Conservation (phyloP, 2,888 invertebrate species). For the Cepaea hortensis region DNA sequence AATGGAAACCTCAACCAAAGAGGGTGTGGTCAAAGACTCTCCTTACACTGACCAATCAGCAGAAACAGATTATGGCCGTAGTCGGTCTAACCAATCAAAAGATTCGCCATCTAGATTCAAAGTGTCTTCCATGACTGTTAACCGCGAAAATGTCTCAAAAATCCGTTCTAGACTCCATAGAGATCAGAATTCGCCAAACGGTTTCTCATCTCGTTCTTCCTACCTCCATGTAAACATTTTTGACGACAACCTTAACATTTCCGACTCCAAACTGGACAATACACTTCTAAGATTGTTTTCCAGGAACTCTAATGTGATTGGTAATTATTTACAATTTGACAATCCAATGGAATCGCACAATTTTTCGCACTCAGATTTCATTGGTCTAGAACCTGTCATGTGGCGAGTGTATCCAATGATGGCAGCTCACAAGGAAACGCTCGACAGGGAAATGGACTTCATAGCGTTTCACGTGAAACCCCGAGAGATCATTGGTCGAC, state of each 20-base stretch:
- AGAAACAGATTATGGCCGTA: background rate
- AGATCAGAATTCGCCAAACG: background rate
- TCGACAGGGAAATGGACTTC: constrained; percentile 35
- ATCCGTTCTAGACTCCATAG: background rate
- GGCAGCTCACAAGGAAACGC: constrained; percentile 14
- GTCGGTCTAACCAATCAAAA: background rate
- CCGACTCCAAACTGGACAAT: constrained; percentile 21
- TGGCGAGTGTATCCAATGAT: constrained; percentile 41
- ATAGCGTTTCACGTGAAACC: constrained; percentile 19
- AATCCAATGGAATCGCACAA: background rate
- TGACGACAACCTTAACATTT: constrained; percentile 31
- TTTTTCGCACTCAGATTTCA: constrained; percentile 24
- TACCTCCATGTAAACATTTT: constrained; percentile 17
- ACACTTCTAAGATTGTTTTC: constrained; percentile 36
- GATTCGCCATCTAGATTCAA: background rate
- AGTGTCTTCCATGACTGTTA: background rate
- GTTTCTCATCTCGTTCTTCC: background rate
- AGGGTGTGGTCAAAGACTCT: too few relatives aligned
- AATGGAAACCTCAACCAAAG: background rate
- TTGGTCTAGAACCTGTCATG: constrained; percentile 30
- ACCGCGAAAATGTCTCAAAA: background rate
- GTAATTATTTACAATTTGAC: background rate
- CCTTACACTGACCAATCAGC: background rate
- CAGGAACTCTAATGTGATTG: background rate
- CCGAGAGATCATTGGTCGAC: background rate